Evolutionary conservation across 2,888 invertebrate species (phyloP).

Genomic region (Agrochola circellaris): DNA sequence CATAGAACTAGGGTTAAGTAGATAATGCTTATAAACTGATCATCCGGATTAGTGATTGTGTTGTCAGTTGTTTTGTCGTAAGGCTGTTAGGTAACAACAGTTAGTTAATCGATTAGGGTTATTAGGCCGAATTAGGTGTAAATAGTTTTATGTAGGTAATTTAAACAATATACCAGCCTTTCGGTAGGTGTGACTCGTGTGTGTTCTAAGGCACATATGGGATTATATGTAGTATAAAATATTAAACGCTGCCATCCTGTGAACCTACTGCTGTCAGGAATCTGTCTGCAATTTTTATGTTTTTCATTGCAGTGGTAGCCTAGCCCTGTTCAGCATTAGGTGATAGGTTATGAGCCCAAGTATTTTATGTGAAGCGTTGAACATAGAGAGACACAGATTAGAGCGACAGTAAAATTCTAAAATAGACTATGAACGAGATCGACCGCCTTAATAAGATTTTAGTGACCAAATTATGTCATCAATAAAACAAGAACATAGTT

Average conservation of each 20-base stretch:
- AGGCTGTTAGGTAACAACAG: conserved; percentile 1
- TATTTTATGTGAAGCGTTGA: neutral
- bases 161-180: neutral
- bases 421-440: neutral
- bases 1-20: neutral
- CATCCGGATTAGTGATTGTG: conserved; percentile 24
- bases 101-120: neutral
- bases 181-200: neutral
- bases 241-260: neutral
- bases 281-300: fast-evolving
- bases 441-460: neutral
- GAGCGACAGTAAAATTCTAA: neutral
- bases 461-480: conserved; percentile 5
- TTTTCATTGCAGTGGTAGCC: neutral
- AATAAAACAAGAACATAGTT: neutral
- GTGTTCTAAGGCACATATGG: no score
- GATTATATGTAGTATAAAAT: no score
- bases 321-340: neutral
- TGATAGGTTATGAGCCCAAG: neutral
- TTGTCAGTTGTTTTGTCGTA: conserved; percentile 6
- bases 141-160: neutral
- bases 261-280: neutral
- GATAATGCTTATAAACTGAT: conserved; percentile 27
- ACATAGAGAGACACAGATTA: no score
- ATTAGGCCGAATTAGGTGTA: neutral